Percentiles rank a stretch among this genome's conserved stretches.
Conservation (phyloP, 2,113 vertebrate species). For the Aix galericulata region DNA sequence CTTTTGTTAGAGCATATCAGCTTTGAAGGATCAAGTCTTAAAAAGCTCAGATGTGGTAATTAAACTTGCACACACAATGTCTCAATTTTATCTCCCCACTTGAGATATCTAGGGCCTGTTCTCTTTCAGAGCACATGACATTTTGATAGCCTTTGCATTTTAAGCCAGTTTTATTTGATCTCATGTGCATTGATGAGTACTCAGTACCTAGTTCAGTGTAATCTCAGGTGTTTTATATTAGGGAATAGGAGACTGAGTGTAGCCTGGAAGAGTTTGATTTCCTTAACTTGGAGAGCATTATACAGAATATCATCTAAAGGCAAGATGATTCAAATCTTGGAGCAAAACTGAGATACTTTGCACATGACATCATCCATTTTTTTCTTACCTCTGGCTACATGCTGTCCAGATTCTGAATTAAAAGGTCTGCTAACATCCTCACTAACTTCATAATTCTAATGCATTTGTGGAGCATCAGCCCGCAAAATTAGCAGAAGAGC, state of each 20-base stretch:
- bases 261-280: not conserved
- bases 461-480: not conserved
- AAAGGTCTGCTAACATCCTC: not conserved
- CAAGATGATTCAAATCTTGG: not conserved
- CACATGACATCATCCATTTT: not conserved
- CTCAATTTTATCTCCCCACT: not conserved
- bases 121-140: constrained; percentile 35
- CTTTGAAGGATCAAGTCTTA: not conserved
- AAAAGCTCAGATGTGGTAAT: not conserved
- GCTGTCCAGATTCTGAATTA: not conserved
- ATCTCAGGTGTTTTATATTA: not conserved
- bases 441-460: not conserved
- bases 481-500: not conserved
- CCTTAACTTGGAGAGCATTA: not conserved
- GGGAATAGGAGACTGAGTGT: not conserved
- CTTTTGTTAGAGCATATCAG: not conserved
- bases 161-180: not conserved
- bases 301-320: not conserved
- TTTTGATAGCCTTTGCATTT: constrained; percentile 44
- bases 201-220: not conserved
- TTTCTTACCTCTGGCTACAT: not conserved
- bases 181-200: not conserved
- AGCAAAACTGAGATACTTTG: not conserved
- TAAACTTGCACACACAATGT: not conserved
- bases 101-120: not conserved